A percentile compares a stretch with the other conserved stretches of the same genome.
Conservation (phyloP, 2,888 invertebrate genomes). For the Anoplius nigerrimus region DNA sequence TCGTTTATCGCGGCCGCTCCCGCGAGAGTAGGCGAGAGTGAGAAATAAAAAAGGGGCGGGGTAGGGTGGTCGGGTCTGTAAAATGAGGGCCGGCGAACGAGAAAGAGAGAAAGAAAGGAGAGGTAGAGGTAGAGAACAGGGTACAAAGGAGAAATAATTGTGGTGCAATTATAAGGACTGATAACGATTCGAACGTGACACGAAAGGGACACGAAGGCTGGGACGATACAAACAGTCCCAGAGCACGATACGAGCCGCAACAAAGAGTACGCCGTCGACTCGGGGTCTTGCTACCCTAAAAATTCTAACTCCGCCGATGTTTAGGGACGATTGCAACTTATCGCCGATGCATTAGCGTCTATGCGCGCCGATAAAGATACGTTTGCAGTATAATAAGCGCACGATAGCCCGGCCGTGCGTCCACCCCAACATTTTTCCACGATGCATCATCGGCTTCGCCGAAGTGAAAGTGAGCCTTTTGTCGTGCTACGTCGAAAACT, state of each 20-base stretch:
- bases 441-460: neutral
- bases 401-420: neutral
- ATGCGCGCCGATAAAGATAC: neutral
- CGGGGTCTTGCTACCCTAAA: too few species aligned
- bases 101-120: neutral
- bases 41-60: conserved; percentile 13
- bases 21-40: conserved; percentile 11
- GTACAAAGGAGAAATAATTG: conserved; percentile 54
- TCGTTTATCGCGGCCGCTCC: conserved; percentile 43
- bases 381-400: conserved; percentile 1
- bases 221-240: too few species aligned
- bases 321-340: too few species aligned
- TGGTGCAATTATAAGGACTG: conserved; percentile 64
- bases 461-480: conserved; percentile 1
- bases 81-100: too few species aligned
- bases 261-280: neutral
- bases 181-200: conserved; percentile 65
- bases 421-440: neutral
- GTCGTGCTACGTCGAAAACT: neutral
- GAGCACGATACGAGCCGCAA: neutral
- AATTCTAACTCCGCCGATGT: too few species aligned
- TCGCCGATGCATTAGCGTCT: too few species aligned
- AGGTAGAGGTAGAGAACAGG: neutral
- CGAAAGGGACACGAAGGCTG: conserved; percentile 44
- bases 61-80: too few species aligned